Conservation (phyloP, 2,888 invertebrate species). For the Volucella bombylans region DNA sequence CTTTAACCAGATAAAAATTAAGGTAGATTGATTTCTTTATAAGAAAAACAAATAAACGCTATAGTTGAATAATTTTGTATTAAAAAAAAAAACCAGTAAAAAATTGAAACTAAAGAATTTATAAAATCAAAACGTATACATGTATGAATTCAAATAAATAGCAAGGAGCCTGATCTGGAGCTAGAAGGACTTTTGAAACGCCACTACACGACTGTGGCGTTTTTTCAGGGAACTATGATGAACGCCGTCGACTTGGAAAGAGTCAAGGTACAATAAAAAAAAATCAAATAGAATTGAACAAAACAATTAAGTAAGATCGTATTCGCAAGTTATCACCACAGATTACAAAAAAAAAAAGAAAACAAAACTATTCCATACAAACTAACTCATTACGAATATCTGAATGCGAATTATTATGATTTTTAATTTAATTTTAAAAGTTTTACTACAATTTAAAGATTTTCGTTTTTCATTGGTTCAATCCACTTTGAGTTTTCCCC, state of each 20-base stretch:
- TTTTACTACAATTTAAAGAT: conserved; percentile 6
- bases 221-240: conserved; percentile 99
- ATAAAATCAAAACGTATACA: conserved; percentile 61
- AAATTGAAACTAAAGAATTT: conserved; percentile 27
- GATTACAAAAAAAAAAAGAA: not conserved
- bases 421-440: conserved; percentile 25
- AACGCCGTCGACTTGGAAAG: conserved; percentile 99
- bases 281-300: conserved; percentile 71
- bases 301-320: conserved; percentile 37
- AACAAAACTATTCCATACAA: conserved; percentile 47
- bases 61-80: conserved; percentile 44
- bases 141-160: conserved; percentile 84
- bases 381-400: conserved; percentile 17
- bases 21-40: conserved; percentile 73
- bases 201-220: conserved; percentile 99
- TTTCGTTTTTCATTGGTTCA: too few relatives aligned
- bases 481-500: conserved; percentile 11
- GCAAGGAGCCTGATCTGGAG: conserved; percentile 99
- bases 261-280: conserved; percentile 93
- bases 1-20: conserved; percentile 45
- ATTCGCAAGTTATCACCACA: conserved; percentile 59
- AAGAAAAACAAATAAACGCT: conserved; percentile 12
- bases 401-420: conserved; percentile 47
- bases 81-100: conserved; percentile 22
- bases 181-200: conserved; percentile 99